These are phyloP conservation scores for Plusia festucae DNA, from an alignment of 2,888 invertebrate species.

Conservation along the genomic window DNA sequence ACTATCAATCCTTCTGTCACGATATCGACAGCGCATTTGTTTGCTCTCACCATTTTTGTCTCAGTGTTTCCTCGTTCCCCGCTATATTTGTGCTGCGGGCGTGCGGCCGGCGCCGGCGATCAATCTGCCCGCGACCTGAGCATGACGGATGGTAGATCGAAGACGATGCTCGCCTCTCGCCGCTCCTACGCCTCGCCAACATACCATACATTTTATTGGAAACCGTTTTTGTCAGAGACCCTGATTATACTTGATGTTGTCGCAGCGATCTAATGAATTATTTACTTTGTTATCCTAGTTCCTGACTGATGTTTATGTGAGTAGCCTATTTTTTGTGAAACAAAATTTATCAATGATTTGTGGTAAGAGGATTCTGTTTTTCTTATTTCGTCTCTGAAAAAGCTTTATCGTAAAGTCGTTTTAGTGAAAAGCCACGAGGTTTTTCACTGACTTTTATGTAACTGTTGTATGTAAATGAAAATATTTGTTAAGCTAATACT, in stretches of 20 bases:
- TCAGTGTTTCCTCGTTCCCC: constrained; percentile 72
- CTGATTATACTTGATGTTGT: constrained; percentile 73
- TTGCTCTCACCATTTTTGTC: constrained; percentile 87
- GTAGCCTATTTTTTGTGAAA: constrained; percentile 56
- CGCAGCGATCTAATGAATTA: constrained; percentile 78
- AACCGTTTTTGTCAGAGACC: constrained; percentile 65
- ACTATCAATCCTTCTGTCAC: constrained; percentile 88
- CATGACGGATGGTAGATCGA: constrained; percentile 82
- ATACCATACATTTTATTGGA: constrained; percentile 77
- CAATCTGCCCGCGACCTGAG: constrained; percentile 83
- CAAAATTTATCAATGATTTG: constrained; percentile 51
- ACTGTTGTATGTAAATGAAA: too few species aligned
- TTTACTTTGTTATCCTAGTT: constrained; percentile 72
- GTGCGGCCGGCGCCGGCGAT: constrained; percentile 77
- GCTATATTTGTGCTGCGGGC: constrained; percentile 70
- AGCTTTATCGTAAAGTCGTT: constrained; percentile 46
- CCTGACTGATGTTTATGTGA: constrained; percentile 70
- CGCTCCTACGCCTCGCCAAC: constrained; percentile 67
- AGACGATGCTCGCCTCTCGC: constrained; percentile 64
- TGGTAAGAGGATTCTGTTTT: constrained; percentile 35
- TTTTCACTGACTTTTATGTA: constrained; percentile 48
- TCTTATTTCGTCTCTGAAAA: constrained; percentile 30
- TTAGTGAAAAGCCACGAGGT: constrained; percentile 43
- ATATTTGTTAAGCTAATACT: background rate
- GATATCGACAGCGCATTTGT: constrained; percentile 87